Percentiles rank a stretch among this genome's conserved stretches.
Conservation (phyloP, 2,888 invertebrate genomes). For the Serripes groenlandicus region DNA sequence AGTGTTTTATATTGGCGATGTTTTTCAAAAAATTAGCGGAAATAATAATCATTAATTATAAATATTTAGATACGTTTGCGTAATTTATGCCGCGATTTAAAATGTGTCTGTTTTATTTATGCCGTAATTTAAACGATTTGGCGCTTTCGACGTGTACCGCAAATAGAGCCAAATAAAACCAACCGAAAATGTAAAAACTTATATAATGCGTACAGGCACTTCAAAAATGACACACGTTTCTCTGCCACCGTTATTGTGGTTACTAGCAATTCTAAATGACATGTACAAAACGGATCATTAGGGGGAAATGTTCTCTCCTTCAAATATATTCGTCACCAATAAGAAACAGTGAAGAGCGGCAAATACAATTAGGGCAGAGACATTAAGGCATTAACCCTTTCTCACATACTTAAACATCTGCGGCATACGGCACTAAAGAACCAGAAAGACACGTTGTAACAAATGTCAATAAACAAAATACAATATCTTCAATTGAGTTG, state of each 20-base stretch:
- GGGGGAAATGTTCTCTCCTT: background rate
- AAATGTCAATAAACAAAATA: no score
- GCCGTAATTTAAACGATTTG: no score
- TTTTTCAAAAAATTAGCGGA: no score
- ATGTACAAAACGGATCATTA: constrained; percentile 6
- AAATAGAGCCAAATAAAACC: background rate
- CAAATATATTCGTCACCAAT: background rate
- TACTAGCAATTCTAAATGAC: background rate
- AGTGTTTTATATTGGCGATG: no score
- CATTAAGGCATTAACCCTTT: background rate
- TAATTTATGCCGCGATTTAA: no score
- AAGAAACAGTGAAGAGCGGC: background rate
- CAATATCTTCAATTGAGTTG: no score
- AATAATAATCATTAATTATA: no score
- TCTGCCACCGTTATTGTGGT: no score
- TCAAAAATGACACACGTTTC: no score
- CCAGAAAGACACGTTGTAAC: background rate
- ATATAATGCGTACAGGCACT: background rate
- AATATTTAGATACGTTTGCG: no score
- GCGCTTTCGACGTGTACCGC: no score
- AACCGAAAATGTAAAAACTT: background rate
- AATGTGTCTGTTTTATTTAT: no score
- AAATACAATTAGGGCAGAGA: background rate
- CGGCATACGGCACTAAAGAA: background rate
- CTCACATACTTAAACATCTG: background rate